Evolutionary conservation across 2,113 vertebrate species (phyloP), one percentile per base, ranked within the genome.

Genomic region (Lynx canadensis): DNA sequence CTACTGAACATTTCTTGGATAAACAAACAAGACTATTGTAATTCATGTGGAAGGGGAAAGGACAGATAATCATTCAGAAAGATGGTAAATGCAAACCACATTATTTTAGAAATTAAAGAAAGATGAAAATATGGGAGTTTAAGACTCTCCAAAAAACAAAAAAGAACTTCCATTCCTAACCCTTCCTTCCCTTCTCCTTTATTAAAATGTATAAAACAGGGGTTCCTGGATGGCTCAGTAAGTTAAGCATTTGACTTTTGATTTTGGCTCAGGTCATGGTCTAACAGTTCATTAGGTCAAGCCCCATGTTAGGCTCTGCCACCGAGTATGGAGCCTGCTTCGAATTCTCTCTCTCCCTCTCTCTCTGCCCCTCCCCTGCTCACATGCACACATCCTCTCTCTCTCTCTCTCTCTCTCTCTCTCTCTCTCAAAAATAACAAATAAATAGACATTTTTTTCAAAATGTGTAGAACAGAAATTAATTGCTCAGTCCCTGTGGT

Each of bases 41-140:
- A 41, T 23, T 55, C 15, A 45, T 21, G 3, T 55, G 33, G 81
- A 87, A 92, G 41, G 15, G 45, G 27, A 55, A 76, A 38, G 5
- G 7, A 66, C 52, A 89, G 18, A 8, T n/a, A 38, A 48, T 23
- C 19, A 25, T 55, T 74, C 55, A 91, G 15, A 87, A 74, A 57
- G 11, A 52, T 23, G 3, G 7, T 52, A 38, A 85, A 48, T 81
- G 25, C 25, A 81, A 71, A 73, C 29, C 29, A 81, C 11, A 18
- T 84, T 95, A 36, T 13, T 73, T 82, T 71, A 95, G 71, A 88
- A 94, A 94, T 82, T 41, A 91, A 48, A 38, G 18, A 92, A 73
- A 65, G 15, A 73, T 82, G 29, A 95, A 89, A 93, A 60, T 87
- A 79, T 16, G 48, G 10, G 11, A 36, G 23, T 25, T 74, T 90